A percentile compares a stretch with the other conserved stretches of the same genome.
phyloP scores from a whole-genome alignment of 1,140 invertebrate species.

The Aphelinus certus region DNA sequence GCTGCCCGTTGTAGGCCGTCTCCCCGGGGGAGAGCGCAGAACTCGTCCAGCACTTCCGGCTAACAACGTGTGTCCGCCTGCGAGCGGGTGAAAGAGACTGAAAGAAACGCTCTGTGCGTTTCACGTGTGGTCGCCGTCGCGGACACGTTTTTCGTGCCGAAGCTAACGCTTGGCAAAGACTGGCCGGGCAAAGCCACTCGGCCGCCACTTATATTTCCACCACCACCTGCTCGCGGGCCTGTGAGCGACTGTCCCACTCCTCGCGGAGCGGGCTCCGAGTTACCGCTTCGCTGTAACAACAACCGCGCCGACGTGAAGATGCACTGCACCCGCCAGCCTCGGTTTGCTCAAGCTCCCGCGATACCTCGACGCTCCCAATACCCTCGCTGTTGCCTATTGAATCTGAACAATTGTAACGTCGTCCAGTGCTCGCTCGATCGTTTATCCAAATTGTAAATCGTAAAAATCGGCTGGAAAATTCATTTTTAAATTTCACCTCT shows the following conservation, averaged over 20 bases:
- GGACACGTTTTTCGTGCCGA: slow-evolving; percentile 48
- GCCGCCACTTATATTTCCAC: slow-evolving; percentile 64
- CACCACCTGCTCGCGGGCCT: slow-evolving; percentile 50
- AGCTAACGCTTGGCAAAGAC: slow-evolving; percentile 61
- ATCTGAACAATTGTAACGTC: too few relatives aligned
- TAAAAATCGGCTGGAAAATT: too few relatives aligned
- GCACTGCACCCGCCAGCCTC: too few relatives aligned
- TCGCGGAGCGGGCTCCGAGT: background rate
- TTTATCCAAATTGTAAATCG: too few relatives aligned
- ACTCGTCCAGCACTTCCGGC: slow-evolving; percentile 35
- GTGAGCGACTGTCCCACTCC: slow-evolving; percentile 16
- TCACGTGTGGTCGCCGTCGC: slow-evolving; percentile 47
- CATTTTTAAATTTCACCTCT: too few relatives aligned
- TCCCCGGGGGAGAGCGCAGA: background rate
- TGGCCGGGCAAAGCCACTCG: slow-evolving; percentile 59
- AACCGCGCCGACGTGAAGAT: too few relatives aligned
- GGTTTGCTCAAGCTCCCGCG: too few relatives aligned
- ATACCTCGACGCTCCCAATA: too few relatives aligned
- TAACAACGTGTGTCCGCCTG: background rate
- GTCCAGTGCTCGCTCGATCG: too few relatives aligned
- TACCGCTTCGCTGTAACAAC: too few relatives aligned
- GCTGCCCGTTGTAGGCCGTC: too few relatives aligned
- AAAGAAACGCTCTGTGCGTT: background rate
- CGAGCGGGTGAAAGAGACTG: slow-evolving; percentile 4
- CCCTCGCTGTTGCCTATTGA: too few relatives aligned